These are phyloP conservation scores for Siniperca scherzeri DNA, from an alignment of 2,797 vertebrate species.

Conservation along the genomic window DNA sequence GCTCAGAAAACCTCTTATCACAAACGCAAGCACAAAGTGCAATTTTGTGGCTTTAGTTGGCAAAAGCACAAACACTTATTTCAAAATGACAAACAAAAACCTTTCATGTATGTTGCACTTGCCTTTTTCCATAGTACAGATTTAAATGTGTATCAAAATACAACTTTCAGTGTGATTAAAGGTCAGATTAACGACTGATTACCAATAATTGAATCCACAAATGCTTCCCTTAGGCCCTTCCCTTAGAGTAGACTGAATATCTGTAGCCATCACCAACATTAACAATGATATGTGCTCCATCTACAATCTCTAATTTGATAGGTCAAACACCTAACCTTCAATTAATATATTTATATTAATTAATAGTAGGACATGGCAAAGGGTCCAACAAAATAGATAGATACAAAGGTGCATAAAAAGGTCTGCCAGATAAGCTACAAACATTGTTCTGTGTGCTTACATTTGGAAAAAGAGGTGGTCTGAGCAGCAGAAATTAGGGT, in stretches of 20 bases:
- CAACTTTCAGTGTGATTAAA: background rate
- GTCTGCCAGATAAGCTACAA: background rate
- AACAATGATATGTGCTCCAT: background rate
- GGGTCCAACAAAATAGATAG: background rate
- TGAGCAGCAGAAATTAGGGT: slow-evolving; percentile 8
- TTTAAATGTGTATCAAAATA: background rate
- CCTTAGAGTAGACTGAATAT: background rate
- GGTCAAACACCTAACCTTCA: background rate
- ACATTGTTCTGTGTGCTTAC: slow-evolving; percentile 8
- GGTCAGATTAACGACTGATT: background rate
- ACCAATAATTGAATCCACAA: background rate
- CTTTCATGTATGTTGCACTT: background rate
- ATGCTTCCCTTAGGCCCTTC: background rate
- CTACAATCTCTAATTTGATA: background rate
- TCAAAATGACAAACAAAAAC: background rate
- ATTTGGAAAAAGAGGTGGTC: slow-evolving; percentile 10
- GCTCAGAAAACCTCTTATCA: slow-evolving; percentile 31
- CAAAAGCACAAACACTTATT: slow-evolving; percentile 18
- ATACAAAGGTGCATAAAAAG: background rate
- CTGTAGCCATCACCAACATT: background rate
- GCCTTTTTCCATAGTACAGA: background rate
- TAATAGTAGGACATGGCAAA: background rate
- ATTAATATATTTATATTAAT: background rate
- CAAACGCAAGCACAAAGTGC: slow-evolving; percentile 34
- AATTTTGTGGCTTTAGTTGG: slow-evolving; percentile 24